Conservation (phyloP, 2,888 invertebrate genomes). For the Dilophus febrilis region DNA sequence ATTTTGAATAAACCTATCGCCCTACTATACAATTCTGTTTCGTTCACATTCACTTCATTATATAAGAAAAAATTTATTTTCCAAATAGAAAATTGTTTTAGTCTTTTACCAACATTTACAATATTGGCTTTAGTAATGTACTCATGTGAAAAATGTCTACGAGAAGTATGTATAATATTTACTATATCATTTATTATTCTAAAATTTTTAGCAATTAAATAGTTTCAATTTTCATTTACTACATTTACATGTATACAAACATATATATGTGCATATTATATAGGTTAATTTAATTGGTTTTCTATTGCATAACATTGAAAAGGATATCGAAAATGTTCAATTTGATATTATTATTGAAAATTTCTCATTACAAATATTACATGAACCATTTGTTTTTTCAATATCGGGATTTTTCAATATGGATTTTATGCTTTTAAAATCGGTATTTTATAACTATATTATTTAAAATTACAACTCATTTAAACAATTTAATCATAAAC, state of each 20-base stretch:
- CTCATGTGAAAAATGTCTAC: slow-evolving; percentile 4
- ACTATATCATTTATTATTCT: too few species aligned
- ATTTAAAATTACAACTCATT: too few species aligned
- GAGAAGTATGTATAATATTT: not conserved
- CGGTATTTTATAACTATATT: too few species aligned
- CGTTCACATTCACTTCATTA: not conserved
- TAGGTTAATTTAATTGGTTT: slow-evolving; percentile 1
- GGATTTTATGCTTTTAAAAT: slow-evolving; percentile 11
- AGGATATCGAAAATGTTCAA: slow-evolving; percentile 1
- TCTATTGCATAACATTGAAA: slow-evolving; percentile 5
- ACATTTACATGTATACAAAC: too few species aligned
- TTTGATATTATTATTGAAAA: slow-evolving; percentile 8
- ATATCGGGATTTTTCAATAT: slow-evolving; percentile 12
- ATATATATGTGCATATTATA: too few species aligned
- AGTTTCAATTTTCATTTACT: too few species aligned
- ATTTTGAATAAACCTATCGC: too few species aligned
- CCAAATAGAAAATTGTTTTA: not conserved
- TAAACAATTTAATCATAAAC: too few species aligned
- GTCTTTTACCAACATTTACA: slow-evolving; percentile 3
- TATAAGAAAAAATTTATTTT: not conserved
- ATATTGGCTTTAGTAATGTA: slow-evolving; percentile 1
- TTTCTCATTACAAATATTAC: slow-evolving; percentile 12
- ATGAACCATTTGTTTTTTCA: slow-evolving; percentile 10
- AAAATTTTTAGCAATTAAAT: too few species aligned
- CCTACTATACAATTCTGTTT: too few species aligned